Conservation (phyloP, 1,140 invertebrate genomes). For the Oscheius sp. region DNA sequence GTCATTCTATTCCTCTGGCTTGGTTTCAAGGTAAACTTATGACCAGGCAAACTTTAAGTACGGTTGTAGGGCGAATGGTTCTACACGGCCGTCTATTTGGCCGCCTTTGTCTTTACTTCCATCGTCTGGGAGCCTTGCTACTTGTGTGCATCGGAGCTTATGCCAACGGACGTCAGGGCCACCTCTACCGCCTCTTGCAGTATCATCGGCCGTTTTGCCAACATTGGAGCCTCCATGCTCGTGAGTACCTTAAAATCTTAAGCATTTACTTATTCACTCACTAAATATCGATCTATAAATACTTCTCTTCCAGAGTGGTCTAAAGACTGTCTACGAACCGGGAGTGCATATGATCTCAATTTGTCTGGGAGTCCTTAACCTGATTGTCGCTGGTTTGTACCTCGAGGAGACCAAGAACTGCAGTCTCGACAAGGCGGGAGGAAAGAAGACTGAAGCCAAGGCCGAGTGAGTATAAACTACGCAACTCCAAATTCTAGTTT, state of each 20-base stretch:
- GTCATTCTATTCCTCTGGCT: conserved; percentile 25
- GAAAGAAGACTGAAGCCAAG: neutral
- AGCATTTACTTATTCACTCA: neutral
- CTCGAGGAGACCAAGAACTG: conserved; percentile 37
- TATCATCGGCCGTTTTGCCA: conserved; percentile 27
- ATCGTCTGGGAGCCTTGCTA: conserved; percentile 32
- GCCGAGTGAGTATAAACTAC: too few species aligned
- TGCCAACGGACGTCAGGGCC: conserved; percentile 29
- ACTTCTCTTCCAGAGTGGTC: conserved; percentile 6
- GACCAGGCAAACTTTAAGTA: neutral
- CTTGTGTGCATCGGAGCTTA: conserved; percentile 29
- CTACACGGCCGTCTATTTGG: conserved; percentile 28
- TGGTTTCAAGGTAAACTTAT: conserved; percentile 10
- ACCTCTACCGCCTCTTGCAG: conserved; percentile 27
- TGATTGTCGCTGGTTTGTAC: conserved; percentile 26
- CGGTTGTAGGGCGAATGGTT: conserved; percentile 25
- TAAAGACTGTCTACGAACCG: conserved; percentile 28
- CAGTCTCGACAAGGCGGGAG: conserved; percentile 28
- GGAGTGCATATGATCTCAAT: conserved; percentile 36
- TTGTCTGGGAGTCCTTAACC: conserved; percentile 18
- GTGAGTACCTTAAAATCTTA: neutral
- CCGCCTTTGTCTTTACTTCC: conserved; percentile 26
- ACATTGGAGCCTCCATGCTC: conserved; percentile 32
- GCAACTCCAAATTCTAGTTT: too few species aligned
- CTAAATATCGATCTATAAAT: neutral